Conservation (phyloP, 2,888 invertebrate species). For the Drosophila percnosoma region DNA sequence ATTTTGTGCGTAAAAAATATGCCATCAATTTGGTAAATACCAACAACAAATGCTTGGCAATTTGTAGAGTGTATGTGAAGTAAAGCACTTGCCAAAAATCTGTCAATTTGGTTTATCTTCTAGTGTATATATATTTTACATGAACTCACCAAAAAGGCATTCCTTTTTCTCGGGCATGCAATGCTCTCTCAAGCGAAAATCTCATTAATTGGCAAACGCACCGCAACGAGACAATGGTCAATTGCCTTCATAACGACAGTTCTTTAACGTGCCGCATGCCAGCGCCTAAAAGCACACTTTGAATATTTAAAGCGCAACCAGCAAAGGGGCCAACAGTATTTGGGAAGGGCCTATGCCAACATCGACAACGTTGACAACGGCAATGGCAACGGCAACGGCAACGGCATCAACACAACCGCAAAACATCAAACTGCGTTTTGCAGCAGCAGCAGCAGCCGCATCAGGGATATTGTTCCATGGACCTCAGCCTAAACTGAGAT, state of each 20-base stretch:
- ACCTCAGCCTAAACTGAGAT: not conserved
- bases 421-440: conserved; percentile 72
- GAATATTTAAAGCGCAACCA: conserved; percentile 62
- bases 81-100: not conserved
- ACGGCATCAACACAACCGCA: conserved; percentile 71
- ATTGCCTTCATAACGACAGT: conserved; percentile 30
- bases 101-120: not conserved
- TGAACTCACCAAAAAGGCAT: not conserved
- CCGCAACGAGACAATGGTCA: conserved; percentile 43
- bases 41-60: not conserved
- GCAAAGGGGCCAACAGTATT: conserved; percentile 5
- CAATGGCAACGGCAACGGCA: conserved; percentile 65
- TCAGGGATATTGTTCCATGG: conserved; percentile 25
- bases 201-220: conserved; percentile 57
- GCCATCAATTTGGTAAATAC: not conserved
- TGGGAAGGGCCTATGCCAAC: conserved; percentile 18
- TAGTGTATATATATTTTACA: not conserved
- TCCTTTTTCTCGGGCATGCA: not conserved
- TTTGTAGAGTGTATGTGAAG: not conserved
- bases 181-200: conserved; percentile 31
- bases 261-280: conserved; percentile 29
- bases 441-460: conserved; percentile 11
- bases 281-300: conserved; percentile 60
- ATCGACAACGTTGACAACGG: conserved; percentile 28
- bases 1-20: not conserved